These are phyloP conservation scores for Lates calcarifer DNA, from an alignment of 2,113 vertebrate species.

Conservation along the genomic window DNA sequence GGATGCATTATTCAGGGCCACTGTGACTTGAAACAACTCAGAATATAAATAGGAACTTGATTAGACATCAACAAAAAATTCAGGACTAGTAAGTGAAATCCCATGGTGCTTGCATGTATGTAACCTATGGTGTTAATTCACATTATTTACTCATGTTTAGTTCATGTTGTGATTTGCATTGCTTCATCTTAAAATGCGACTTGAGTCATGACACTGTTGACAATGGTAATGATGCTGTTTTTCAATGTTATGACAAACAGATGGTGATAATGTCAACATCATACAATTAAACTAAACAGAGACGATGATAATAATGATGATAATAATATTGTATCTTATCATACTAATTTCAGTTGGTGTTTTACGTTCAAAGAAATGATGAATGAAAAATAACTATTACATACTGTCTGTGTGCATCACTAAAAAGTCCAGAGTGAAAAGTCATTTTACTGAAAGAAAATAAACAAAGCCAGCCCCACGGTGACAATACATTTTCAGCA, in stretches of 20 bases:
- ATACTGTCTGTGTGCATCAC: conserved; percentile 1
- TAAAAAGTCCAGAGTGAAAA: not conserved
- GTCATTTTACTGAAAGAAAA: not conserved
- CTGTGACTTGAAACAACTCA: not conserved
- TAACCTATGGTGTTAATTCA: not conserved
- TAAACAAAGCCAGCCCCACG: not conserved
- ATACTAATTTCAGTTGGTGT: not conserved
- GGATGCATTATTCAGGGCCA: conserved; percentile 46
- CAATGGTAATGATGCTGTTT: not conserved
- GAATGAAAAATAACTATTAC: not conserved
- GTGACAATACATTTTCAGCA: conserved; percentile 18
- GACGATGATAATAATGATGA: not conserved
- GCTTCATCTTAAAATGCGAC: no score
- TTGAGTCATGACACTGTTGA: not conserved
- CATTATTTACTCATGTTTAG: not conserved
- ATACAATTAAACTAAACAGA: not conserved
- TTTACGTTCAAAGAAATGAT: no score
- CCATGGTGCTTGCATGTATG: not conserved
- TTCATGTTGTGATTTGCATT: not conserved
- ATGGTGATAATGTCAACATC: not conserved
- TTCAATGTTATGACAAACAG: not conserved
- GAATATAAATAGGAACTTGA: conserved; percentile 21
- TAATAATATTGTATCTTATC: not conserved
- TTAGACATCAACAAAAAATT: conserved; percentile 1
- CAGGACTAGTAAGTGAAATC: not conserved